A percentile compares a stretch with the other conserved stretches of the same genome.
Conservation (phyloP, 2,797 vertebrate genomes). For the Dendrocincla fuliginosa region DNA sequence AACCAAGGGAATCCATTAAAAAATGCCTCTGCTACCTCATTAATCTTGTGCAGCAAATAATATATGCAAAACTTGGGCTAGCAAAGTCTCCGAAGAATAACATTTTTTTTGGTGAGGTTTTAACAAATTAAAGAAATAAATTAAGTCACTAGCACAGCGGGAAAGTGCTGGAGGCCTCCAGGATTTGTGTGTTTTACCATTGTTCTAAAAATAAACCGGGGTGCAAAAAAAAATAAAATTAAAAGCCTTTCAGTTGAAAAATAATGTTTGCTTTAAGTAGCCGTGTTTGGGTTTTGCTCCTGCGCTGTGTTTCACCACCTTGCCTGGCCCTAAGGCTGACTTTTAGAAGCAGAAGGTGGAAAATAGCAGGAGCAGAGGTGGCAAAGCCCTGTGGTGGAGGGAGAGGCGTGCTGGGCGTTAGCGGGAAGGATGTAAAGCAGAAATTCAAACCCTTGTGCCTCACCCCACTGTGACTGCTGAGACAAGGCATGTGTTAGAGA, state of each 20-base stretch:
- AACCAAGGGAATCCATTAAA: constrained; percentile 72
- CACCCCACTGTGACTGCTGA: background rate
- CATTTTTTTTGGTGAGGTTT: constrained; percentile 68
- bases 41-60: constrained; percentile 76
- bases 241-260: constrained; percentile 46
- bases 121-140: constrained; percentile 82
- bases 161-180: constrained; percentile 65
- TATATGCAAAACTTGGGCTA: constrained; percentile 63
- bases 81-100: constrained; percentile 73
- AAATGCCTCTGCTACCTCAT: constrained; percentile 74
- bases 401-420: background rate
- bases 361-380: background rate
- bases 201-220: constrained; percentile 71
- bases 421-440: background rate
- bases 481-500: background rate
- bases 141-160: constrained; percentile 73
- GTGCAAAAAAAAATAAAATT: background rate
- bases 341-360: background rate
- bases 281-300: constrained; percentile 10
- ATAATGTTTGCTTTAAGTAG: constrained; percentile 54
- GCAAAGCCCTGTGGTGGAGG: background rate
- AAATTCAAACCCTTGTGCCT: background rate
- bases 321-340: background rate
- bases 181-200: constrained; percentile 64
- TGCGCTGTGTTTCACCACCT: background rate